phyloP scores from a whole-genome alignment of 2,113 vertebrate species.

The Mesembrinibis cayennensis region DNA sequence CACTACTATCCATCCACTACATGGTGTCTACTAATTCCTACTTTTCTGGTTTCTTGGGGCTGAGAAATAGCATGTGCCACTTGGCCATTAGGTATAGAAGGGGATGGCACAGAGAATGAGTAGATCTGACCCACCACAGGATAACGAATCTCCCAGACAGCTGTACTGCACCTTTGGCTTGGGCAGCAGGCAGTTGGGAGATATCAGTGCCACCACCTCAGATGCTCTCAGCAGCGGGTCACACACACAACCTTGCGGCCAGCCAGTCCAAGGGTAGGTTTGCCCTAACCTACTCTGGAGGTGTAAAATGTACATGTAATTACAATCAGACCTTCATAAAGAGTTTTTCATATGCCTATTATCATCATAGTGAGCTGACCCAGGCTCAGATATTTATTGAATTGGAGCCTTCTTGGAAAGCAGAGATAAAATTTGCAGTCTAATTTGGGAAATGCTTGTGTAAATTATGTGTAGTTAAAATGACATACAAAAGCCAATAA shows the following conservation, averaged over 20 bases:
- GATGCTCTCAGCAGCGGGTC: not conserved
- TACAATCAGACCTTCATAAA: not conserved
- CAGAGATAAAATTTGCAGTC: not conserved
- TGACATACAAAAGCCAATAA: not conserved
- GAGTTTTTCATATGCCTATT: not conserved
- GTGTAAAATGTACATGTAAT: not conserved
- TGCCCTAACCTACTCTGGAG: not conserved
- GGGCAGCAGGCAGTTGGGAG: not conserved
- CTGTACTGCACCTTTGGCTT: not conserved
- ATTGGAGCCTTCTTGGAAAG: not conserved
- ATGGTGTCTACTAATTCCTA: not conserved
- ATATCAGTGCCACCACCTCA: not conserved
- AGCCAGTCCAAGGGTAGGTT: not conserved
- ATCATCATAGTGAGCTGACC: not conserved
- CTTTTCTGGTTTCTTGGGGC: not conserved
- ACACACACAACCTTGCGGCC: rapidly evolving
- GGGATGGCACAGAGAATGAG: not conserved
- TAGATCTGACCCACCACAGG: not conserved
- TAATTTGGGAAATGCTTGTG: not conserved
- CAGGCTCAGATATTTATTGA: not conserved
- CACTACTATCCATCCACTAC: not conserved
- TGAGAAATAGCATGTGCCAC: not conserved
- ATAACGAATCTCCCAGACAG: not conserved
- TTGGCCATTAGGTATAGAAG: not conserved
- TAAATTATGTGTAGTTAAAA: not conserved